phyloP scores from a whole-genome alignment of 2,888 invertebrate species.

The Anodontia alba region DNA sequence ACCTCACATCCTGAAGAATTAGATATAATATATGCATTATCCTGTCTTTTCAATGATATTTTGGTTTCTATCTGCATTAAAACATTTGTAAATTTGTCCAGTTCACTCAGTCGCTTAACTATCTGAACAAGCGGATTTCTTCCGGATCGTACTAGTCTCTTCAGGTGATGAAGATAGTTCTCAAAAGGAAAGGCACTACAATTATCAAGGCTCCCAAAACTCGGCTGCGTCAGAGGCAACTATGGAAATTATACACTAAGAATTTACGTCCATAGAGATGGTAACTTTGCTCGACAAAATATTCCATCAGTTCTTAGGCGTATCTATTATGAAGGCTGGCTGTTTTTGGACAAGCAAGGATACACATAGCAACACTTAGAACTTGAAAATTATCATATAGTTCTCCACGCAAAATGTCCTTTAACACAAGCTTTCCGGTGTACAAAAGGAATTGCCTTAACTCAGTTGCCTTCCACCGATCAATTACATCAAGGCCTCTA shows the following conservation, averaged over 20 bases:
- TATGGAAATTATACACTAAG: slow-evolving; percentile 20
- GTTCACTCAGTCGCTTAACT: slow-evolving; percentile 10
- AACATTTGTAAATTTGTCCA: slow-evolving; percentile 11
- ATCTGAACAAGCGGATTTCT: slow-evolving; percentile 15
- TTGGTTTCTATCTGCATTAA: neutral
- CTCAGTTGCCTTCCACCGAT: slow-evolving; percentile 76
- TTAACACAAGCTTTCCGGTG: slow-evolving; percentile 26
- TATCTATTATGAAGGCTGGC: slow-evolving; percentile 14
- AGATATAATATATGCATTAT: slow-evolving; percentile 22
- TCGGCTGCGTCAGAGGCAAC: slow-evolving; percentile 20
- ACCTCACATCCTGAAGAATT: slow-evolving; percentile 19
- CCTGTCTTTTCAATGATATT: slow-evolving; percentile 3
- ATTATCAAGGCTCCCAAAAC: slow-evolving; percentile 25
- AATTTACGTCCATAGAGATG: slow-evolving; percentile 57
- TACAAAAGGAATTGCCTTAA: slow-evolving; percentile 20
- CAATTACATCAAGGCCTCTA: slow-evolving; percentile 59
- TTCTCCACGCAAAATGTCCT: slow-evolving; percentile 8
- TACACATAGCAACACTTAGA: slow-evolving; percentile 24
- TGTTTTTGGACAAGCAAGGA: slow-evolving; percentile 37
- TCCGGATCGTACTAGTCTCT: slow-evolving; percentile 20
- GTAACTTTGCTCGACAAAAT: slow-evolving; percentile 67
- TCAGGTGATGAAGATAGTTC: slow-evolving; percentile 35
- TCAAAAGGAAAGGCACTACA: slow-evolving; percentile 43
- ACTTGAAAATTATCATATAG: slow-evolving; percentile 22
- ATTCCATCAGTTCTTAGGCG: slow-evolving; percentile 48